These are phyloP conservation scores for Oegoconia quadripuncta DNA, from an alignment of 2,888 invertebrate species.

Conservation along the genomic window DNA sequence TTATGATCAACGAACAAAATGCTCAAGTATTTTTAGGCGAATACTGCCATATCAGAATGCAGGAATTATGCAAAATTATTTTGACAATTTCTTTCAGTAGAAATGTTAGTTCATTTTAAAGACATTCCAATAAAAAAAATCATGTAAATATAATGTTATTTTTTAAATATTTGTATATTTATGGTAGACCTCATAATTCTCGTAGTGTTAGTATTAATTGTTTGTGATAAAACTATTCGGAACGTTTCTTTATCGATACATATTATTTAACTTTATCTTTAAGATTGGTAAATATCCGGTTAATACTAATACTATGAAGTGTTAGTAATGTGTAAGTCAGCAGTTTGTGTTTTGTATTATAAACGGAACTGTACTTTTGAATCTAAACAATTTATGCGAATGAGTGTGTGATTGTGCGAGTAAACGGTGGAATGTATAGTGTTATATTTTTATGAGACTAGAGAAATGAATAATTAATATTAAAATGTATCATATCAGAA, in stretches of 20 bases:
- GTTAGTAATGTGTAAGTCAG: slow-evolving; percentile 41
- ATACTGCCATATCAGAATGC: slow-evolving; percentile 60
- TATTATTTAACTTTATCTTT: background rate
- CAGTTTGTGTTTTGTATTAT: slow-evolving; percentile 66
- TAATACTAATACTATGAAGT: slow-evolving; percentile 39
- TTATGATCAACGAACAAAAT: slow-evolving; percentile 61
- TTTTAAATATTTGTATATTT: slow-evolving; percentile 57
- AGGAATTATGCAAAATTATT: slow-evolving; percentile 37
- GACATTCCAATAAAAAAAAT: slow-evolving; percentile 38
- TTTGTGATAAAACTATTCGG: slow-evolving; percentile 17
- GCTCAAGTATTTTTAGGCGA: slow-evolving; percentile 75
- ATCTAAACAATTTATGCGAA: slow-evolving; percentile 30
- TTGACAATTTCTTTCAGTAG: too few species aligned
- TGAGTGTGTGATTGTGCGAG: slow-evolving; percentile 36
- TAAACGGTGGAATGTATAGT: slow-evolving; percentile 36
- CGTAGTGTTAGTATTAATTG: slow-evolving; percentile 47
- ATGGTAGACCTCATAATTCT: slow-evolving; percentile 39
- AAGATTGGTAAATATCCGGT: slow-evolving; percentile 21
- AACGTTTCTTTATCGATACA: background rate
- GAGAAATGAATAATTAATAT: slow-evolving; percentile 27
- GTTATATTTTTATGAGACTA: slow-evolving; percentile 33
- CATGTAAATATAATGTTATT: slow-evolving; percentile 57
- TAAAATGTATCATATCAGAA: slow-evolving; percentile 46
- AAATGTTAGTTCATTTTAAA: slow-evolving; percentile 17
- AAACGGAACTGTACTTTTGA: slow-evolving; percentile 63